Evolutionary conservation across 2,888 invertebrate genomes (phyloP), one percentile per base, ranked within the genome.

Genomic region (Dendrolimus pini): DNA sequence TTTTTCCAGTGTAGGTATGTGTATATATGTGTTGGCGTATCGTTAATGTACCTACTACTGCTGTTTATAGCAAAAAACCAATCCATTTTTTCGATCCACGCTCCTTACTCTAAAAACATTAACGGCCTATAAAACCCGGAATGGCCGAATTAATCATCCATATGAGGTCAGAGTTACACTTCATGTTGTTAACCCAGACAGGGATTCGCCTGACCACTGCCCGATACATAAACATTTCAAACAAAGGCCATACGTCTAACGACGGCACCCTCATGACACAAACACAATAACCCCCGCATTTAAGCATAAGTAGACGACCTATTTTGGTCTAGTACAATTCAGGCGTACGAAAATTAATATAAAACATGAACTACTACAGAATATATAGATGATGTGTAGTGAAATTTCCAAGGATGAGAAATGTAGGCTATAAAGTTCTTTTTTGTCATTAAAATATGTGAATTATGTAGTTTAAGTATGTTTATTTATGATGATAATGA

Each of bases 301-400:
- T 47, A 10, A 47, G 47, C 47, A 47, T 47, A 47, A 47, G 12
- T 12, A 47, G 47, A 72, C 59, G 62, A 61, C 67, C 30, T 30
- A 30, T 30, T 30, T 30, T 6, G 30, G 30, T 30, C 30, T 30
- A 3, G 30, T 30, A 30, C 30, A 30, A 30, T 30, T 30, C 3
- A 30, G 30, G 30, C 30, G 30, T 30, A 30, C 3, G 3, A 3
- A 3, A 30, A 30, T 30, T 30, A 30, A 30, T 30, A 6, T 6
- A 30, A 30, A 30, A 30, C 30, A 30, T 30, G 6, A 30, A 30
- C 30, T 30, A 30, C 30, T 30, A 30, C 30, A 30, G 30, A 30
- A 30, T 30, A 30, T 30, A 30, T 30, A n/a, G n/a, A 30, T 30
- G 30, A 6, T 30, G 30, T 30, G 30, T 30, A 30, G 3, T 30